Evolutionary conservation across 2,888 invertebrate species (phyloP), one percentile per base, ranked within the genome.

Genomic region (Horisme vitalbata): DNA sequence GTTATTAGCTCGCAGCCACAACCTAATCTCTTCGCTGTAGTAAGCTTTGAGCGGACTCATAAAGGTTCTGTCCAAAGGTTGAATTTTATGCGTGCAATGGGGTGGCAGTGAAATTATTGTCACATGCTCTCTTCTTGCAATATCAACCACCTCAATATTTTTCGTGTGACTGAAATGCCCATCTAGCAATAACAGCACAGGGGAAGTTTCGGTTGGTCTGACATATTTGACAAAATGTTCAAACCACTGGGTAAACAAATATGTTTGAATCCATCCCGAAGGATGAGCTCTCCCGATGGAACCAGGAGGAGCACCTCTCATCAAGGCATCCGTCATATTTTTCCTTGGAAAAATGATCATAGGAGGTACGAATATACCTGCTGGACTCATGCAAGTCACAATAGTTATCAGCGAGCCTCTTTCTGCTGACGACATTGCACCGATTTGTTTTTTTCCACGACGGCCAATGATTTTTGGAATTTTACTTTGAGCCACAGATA

Each of bases 401-500:
- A 47, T 49, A 21, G 62, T 55, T 39, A 14, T n/a, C n/a, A 14
- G 14, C n/a, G 14, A 30, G n/a, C 30, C 30, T 30, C 73, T 44
- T 63, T 77, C 68, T 7, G 66, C 68, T 38, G 71, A 69, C 3
- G 46, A 67, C 36, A 68, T 9, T 15, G 65, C 37, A 4, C 58
- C 67, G 15, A 77, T 62, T 55, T 72, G 69, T 23, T 57, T 41
- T 60, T 71, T 70, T 4, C 75, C 74, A 52, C 62, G 61, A 2
- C 36, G 51, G 4, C 61, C 61, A 20, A 75, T 41, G 10, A 75
- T 57, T 49, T 67, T 38, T 6, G 62, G 52, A 26, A 65, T 58
- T 50, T 62, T 61, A 8, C 55, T 63, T 48, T 61, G 71, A 4
- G 75, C 69, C 7, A 67, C 59, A 14, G 65, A 50, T 7, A 79